phyloP scores from a whole-genome alignment of 2,888 invertebrate genomes.

The Meghimatium bilineatum region DNA sequence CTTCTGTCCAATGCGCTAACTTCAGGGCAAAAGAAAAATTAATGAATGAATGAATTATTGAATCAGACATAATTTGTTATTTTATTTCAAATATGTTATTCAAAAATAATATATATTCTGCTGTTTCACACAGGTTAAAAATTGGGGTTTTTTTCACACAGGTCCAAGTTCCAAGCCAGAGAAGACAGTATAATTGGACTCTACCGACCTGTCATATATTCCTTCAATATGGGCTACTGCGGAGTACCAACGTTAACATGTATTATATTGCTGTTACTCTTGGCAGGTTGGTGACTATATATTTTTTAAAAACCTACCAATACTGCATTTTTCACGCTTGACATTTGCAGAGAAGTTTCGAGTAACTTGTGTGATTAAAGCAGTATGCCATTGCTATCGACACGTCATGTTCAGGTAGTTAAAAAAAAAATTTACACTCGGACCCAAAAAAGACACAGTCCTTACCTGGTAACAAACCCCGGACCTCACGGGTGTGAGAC shows the following conservation, averaged over 20 bases:
- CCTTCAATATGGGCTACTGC: background rate
- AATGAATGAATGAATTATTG: too few relatives aligned
- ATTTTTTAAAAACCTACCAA: background rate
- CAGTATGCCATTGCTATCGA: background rate
- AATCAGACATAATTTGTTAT: too few relatives aligned
- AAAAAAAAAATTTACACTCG: background rate
- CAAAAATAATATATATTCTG: background rate
- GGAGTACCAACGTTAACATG: constrained; percentile 20
- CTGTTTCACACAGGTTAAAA: background rate
- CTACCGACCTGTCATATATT: background rate
- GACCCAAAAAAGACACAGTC: background rate
- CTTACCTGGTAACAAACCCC: too few relatives aligned
- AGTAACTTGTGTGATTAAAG: background rate
- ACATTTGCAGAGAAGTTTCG: background rate
- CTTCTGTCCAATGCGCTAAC: too few relatives aligned
- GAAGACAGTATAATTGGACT: background rate
- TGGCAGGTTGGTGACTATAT: constrained; percentile 16
- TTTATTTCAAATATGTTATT: background rate
- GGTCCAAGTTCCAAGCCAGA: background rate
- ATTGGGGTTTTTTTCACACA: background rate
- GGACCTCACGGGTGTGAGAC: background rate
- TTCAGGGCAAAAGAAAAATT: too few relatives aligned
- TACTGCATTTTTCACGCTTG: background rate
- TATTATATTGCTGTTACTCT: constrained; percentile 10
- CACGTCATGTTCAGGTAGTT: background rate